Conservation (phyloP, 2,113 vertebrate genomes). For the Cephalopholis sonnerati region DNA sequence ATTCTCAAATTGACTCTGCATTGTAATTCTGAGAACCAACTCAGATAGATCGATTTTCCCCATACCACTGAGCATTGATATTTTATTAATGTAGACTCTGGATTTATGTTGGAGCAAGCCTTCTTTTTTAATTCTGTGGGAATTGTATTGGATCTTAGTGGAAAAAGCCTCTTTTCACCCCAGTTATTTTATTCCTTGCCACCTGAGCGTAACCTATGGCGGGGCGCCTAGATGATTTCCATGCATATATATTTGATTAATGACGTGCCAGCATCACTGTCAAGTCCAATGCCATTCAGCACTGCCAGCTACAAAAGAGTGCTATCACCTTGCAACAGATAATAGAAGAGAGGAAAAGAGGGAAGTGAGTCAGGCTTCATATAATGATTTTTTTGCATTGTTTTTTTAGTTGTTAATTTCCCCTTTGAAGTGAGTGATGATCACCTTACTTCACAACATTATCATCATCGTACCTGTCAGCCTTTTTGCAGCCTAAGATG, state of each 20-base stretch:
- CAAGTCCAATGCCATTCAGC: slow-evolving; percentile 79
- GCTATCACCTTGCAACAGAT: slow-evolving; percentile 58
- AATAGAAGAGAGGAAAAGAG: slow-evolving; percentile 51
- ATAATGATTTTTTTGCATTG: slow-evolving; percentile 59
- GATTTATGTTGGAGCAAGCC: slow-evolving; percentile 67
- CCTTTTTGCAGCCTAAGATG: slow-evolving; percentile 68
- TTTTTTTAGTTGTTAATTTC: slow-evolving; percentile 62
- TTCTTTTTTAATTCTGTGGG: slow-evolving; percentile 61
- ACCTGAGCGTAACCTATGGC: slow-evolving; percentile 79
- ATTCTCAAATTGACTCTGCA: slow-evolving; percentile 41
- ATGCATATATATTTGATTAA: slow-evolving; percentile 84
- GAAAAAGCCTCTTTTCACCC: slow-evolving; percentile 66
- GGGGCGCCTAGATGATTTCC: slow-evolving; percentile 70
- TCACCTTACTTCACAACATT: slow-evolving; percentile 50
- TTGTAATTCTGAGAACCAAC: slow-evolving; percentile 55
- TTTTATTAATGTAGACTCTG: slow-evolving; percentile 74
- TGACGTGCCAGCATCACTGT: slow-evolving; percentile 75
- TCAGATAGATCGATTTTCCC: slow-evolving; percentile 65
- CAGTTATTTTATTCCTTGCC: slow-evolving; percentile 77
- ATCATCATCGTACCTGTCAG: slow-evolving; percentile 70
- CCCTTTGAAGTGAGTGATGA: slow-evolving; percentile 61
- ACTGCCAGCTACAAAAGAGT: slow-evolving; percentile 66
- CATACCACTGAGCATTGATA: slow-evolving; percentile 70
- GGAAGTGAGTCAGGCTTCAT: slow-evolving; percentile 36
- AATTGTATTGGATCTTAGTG: slow-evolving; percentile 56